A percentile compares a stretch with the other conserved stretches of the same genome.
These are phyloP conservation scores for Adineta ricciae DNA, from an alignment of 2,888 invertebrate genomes.

Conservation along the genomic window DNA sequence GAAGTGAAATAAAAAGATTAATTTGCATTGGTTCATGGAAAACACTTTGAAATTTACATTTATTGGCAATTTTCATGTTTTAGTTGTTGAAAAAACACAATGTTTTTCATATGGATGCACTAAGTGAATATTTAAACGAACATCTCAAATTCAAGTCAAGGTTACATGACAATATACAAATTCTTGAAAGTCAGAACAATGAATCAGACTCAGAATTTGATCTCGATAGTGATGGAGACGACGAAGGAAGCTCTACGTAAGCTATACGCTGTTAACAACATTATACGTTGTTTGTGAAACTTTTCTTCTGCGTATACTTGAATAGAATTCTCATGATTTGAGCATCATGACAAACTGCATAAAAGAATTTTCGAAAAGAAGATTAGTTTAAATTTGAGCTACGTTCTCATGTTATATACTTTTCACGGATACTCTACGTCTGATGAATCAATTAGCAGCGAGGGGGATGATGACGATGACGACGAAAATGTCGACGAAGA, in stretches of 20 bases:
- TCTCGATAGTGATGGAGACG: neutral
- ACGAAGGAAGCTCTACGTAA: neutral
- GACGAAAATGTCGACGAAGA: neutral
- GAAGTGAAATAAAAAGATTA: neutral
- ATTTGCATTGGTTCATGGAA: neutral
- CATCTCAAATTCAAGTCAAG: neutral
- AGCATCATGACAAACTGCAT: neutral
- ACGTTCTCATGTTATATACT: too few relatives aligned
- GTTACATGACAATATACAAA: neutral
- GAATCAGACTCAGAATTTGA: neutral
- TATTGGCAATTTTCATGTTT: neutral
- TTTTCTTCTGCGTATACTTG: neutral
- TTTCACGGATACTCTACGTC: neutral
- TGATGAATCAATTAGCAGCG: neutral
- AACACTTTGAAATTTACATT: neutral
- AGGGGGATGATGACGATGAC: neutral
- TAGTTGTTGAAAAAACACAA: neutral
- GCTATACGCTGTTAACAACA: neutral
- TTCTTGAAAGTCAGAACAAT: neutral
- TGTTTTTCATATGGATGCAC: neutral
- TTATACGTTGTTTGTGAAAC: neutral
- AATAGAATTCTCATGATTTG: neutral
- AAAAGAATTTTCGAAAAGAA: neutral
- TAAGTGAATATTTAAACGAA: neutral
- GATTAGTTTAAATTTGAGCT: neutral